These are phyloP conservation scores for Mus pahari DNA, from an alignment of 2,113 vertebrate species.

Conservation along the genomic window DNA sequence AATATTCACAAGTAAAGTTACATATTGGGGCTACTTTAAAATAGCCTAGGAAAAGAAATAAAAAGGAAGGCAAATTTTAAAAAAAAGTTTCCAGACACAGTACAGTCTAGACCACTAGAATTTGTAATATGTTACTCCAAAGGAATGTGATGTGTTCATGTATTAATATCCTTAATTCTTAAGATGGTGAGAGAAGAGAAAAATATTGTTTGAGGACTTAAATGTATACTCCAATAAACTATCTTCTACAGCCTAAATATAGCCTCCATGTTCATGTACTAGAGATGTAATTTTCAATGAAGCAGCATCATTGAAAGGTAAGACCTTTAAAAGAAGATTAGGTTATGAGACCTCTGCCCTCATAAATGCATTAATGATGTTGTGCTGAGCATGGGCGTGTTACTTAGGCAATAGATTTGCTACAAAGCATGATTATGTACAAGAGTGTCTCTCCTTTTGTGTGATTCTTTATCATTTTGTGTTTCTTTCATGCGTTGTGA, in stretches of 20 bases:
- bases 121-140: background rate
- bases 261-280: background rate
- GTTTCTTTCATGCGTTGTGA: background rate
- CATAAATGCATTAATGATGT: background rate
- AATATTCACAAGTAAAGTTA: constrained; percentile 54
- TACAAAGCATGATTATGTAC: background rate
- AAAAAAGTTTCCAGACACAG: background rate
- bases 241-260: background rate
- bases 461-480: background rate
- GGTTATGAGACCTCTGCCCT: background rate
- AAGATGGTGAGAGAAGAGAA: background rate
- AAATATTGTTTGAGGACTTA: constrained; percentile 22
- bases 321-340: background rate
- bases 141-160: background rate
- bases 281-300: background rate
- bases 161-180: constrained; percentile 29
- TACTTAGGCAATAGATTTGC: background rate
- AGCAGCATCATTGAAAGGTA: background rate
- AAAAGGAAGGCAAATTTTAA: background rate
- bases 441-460: too few species aligned
- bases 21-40: constrained; percentile 16
- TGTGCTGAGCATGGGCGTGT: background rate
- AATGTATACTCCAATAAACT: background rate
- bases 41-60: background rate
- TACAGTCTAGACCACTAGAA: background rate